Conservation (phyloP, 2,888 invertebrate species). For the Drosophila hamatofila region DNA sequence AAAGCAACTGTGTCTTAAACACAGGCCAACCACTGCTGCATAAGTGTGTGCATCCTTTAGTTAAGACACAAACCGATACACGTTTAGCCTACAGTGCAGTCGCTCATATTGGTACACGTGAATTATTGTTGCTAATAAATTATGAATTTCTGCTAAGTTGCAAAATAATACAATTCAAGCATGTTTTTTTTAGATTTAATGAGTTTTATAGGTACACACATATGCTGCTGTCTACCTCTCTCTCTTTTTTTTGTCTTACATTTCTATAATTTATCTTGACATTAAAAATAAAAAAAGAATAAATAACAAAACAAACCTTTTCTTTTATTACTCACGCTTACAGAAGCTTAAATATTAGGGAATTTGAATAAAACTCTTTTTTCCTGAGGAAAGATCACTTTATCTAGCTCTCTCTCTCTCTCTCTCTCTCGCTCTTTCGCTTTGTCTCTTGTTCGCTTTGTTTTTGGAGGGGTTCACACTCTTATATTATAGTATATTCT, state of each 20-base stretch:
- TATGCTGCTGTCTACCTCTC: neutral
- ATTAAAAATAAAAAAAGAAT: neutral
- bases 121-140: neutral
- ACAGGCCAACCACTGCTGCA: neutral
- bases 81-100: neutral
- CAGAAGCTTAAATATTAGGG: neutral
- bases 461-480: neutral
- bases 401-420: slow-evolving; percentile 12
- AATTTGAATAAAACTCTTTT: slow-evolving; percentile 17
- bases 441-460: neutral
- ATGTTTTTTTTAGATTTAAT: neutral
- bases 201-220: slow-evolving; percentile 9
- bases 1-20: neutral
- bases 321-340: neutral
- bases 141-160: neutral
- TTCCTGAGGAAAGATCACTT: slow-evolving; percentile 52
- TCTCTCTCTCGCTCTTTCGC: neutral
- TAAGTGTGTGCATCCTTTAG: neutral
- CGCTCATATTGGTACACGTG: neutral
- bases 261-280: neutral
- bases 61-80: neutral
- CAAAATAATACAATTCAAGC: no score
- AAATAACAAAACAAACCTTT: slow-evolving; percentile 2
- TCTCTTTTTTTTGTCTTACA: neutral
- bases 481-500: neutral